Evolutionary conservation across 2,888 invertebrate species (phyloP).

Genomic region (Dicranocentrus wangi): DNA sequence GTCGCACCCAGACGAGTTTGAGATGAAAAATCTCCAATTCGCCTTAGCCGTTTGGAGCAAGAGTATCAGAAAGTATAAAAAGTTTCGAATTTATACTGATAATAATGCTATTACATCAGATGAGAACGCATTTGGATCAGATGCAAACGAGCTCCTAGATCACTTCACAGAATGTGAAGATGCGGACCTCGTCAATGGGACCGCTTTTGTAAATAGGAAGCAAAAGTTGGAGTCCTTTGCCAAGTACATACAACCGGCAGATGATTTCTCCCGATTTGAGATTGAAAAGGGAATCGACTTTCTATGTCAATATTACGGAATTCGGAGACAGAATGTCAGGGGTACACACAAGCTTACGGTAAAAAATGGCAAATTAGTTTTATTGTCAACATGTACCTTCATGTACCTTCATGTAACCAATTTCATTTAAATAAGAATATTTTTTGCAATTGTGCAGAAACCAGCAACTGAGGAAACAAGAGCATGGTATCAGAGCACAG

Average conservation of each 20-base stretch:
- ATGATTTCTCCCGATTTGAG: slow-evolving; percentile 41
- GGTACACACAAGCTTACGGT: slow-evolving; percentile 14
- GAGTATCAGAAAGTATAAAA: slow-evolving; percentile 25
- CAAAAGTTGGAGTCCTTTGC: slow-evolving; percentile 19
- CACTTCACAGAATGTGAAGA: slow-evolving; percentile 46
- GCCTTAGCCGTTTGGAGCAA: slow-evolving; percentile 48
- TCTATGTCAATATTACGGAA: slow-evolving; percentile 35
- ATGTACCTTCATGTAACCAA: too few relatives aligned
- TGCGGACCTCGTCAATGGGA: slow-evolving; percentile 9
- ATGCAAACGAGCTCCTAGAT: slow-evolving; percentile 11
- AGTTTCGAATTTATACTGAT: slow-evolving; percentile 51
- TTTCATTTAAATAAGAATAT: too few relatives aligned
- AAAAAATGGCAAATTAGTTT: not conserved
- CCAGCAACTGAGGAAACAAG: slow-evolving; percentile 15
- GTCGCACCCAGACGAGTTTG: slow-evolving; percentile 45
- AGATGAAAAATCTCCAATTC: slow-evolving; percentile 56
- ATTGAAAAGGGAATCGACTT: slow-evolving; percentile 31
- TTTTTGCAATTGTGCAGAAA: not conserved
- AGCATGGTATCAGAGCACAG: slow-evolving; percentile 29
- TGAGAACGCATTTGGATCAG: slow-evolving; percentile 7
- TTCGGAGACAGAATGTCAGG: not conserved
- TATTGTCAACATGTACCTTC: too few relatives aligned
- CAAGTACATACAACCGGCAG: slow-evolving; percentile 36
- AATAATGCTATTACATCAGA: slow-evolving; percentile 38
- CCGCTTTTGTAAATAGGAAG: slow-evolving; percentile 11